Conservation (phyloP, 1,140 invertebrate genomes). For the Apis cerana region DNA sequence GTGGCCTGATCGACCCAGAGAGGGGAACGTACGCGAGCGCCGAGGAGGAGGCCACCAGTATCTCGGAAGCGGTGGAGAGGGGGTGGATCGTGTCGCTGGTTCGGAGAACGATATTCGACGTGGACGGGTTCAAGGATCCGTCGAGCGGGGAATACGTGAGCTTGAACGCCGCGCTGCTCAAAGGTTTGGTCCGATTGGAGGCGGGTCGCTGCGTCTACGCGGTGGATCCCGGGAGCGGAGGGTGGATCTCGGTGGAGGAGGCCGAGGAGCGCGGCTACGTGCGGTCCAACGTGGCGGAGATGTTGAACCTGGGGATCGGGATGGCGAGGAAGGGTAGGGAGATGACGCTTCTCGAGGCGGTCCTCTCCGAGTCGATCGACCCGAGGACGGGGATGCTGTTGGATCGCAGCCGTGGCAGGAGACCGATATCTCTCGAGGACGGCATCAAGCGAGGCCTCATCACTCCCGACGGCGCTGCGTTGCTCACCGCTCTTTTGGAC, state of each 20-base stretch:
- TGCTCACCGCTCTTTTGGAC: slow-evolving; percentile 91
- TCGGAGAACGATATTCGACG: slow-evolving; percentile 94
- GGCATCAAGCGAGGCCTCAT: slow-evolving; percentile 93
- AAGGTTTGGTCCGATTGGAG: slow-evolving; percentile 87
- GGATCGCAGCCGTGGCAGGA: slow-evolving; percentile 87
- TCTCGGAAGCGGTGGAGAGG: slow-evolving; percentile 91
- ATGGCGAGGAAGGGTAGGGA: slow-evolving; percentile 88
- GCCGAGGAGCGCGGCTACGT: slow-evolving; percentile 86
- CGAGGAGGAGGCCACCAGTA: slow-evolving; percentile 86
- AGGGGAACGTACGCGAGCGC: slow-evolving; percentile 86
- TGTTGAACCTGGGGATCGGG: slow-evolving; percentile 91
- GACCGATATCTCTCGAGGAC: slow-evolving; percentile 90
- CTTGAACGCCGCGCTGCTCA: slow-evolving; percentile 91
- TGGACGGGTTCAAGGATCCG: slow-evolving; percentile 94
- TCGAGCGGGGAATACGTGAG: slow-evolving; percentile 91
- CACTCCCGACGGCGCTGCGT: slow-evolving; percentile 91
- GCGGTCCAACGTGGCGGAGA: slow-evolving; percentile 90
- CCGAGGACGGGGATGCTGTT: slow-evolving; percentile 92
- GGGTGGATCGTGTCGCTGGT: slow-evolving; percentile 94
- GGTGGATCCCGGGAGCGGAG: slow-evolving; percentile 87
- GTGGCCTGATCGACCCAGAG: slow-evolving; percentile 88
- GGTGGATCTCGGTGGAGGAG: slow-evolving; percentile 87
- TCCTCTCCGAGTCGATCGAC: slow-evolving; percentile 91
- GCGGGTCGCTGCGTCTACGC: slow-evolving; percentile 86
- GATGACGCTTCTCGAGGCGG: slow-evolving; percentile 91